Evolutionary conservation across 37 sponge, comb jelly and placozoan species (phyloP), one percentile per base, ranked within the genome.

Genomic region (Eunapius fragilis): DNA sequence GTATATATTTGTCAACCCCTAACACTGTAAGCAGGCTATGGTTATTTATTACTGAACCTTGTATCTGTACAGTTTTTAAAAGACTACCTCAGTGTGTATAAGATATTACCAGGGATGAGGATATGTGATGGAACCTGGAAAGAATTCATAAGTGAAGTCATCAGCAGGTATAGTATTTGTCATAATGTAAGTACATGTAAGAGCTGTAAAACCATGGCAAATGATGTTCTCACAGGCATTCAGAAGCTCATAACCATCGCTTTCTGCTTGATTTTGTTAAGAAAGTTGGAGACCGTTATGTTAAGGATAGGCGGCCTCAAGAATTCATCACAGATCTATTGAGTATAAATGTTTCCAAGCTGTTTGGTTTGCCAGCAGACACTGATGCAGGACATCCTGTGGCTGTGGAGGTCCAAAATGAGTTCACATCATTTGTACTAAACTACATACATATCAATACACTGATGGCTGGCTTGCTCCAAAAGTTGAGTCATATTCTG

Each of bases 71-170:
- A 88, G 81, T 89, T 83, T 50, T 47, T 91, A 34, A 31, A 49
- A 34, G 87, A 91, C 25, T 91, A 71, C 35, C 83, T 91, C 33
- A 37, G 30, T 0, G 37, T 26, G 34, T 91, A 91, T 47, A 67
- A 45, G 22, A 47, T 91, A 5, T 87, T 79, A 0, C 22, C 2
- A n/a, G 78, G 50, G 7, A 45, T 86, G 11, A 91, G 38, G 31
- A 77, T 91, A 32, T 82, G 37, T 73, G 91, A 91, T 36, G 72
- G 67, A 2, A 86, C 91, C 0, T 91, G 91, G 87, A 77, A 33
- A 28, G 73, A 82, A 68, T 86, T 91, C 79, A 83, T 91, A 71
- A 41, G 36, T 2, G 82, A 36, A 37, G 78, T 91, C 25, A 38
- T 70, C 13, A 72, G 70, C 35, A 45, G 84, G 84, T 83, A 83